These are phyloP conservation scores for Monopis laevigella DNA, from an alignment of 2,888 invertebrate species.

Conservation along the genomic window DNA sequence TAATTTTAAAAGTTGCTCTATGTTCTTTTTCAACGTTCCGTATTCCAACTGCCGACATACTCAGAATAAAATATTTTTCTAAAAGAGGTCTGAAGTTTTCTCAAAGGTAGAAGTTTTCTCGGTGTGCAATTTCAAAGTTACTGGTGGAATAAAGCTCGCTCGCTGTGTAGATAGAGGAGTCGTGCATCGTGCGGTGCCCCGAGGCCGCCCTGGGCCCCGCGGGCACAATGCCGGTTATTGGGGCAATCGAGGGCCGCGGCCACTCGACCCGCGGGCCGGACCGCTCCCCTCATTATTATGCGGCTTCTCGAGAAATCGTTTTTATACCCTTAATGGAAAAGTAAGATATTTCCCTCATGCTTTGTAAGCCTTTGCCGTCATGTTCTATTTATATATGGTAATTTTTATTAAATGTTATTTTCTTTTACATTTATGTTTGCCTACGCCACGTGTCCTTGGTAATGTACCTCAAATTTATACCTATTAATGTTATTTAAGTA, in stretches of 20 bases:
- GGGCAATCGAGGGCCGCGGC: constrained; percentile 43
- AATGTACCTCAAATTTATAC: no score
- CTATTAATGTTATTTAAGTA: no score
- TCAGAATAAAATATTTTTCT: no score
- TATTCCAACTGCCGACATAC: no score
- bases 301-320: constrained; percentile 62
- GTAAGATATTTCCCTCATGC: constrained; percentile 39
- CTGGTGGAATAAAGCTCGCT: constrained; percentile 24
- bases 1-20: no score
- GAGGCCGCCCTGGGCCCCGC: constrained; percentile 21
- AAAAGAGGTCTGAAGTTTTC: constrained; percentile 44
- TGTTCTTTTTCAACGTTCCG: no score
- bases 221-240: constrained; percentile 52
- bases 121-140: constrained; percentile 52
- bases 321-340: constrained; percentile 60
- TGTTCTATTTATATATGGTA: constrained; percentile 1
- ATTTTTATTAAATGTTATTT: no score
- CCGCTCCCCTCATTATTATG: constrained; percentile 63
- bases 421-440: no score
- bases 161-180: background rate
- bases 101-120: constrained; percentile 54
- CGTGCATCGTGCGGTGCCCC: constrained; percentile 25
- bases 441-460: no score
- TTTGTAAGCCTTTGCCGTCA: constrained; percentile 16
- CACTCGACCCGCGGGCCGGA: constrained; percentile 50